phyloP scores from a whole-genome alignment of 2,797 vertebrate genomes.

The Tenualosa ilisha region DNA sequence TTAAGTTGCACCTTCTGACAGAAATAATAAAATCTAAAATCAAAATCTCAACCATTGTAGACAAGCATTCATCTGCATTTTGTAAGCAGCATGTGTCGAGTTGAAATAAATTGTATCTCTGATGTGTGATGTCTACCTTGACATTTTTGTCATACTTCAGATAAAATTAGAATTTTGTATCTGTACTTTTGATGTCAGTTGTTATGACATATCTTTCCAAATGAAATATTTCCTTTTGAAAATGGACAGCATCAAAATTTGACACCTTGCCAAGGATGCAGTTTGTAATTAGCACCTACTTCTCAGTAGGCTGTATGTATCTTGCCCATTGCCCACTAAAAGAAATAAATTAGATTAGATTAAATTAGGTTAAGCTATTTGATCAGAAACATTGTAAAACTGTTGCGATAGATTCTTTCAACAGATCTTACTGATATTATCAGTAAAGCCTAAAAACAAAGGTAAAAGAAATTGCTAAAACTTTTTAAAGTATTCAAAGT shows the following conservation, averaged over 20 bases:
- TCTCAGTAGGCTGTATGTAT: not conserved
- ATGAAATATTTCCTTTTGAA: conserved; percentile 1
- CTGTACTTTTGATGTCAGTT: not conserved
- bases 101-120: not conserved
- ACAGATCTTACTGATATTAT: not conserved
- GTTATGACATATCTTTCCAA: not conserved
- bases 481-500: not conserved
- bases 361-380: not conserved
- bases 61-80: not conserved
- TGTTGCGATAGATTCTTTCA: not conserved
- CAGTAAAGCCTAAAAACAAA: not conserved
- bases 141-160: not conserved
- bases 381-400: not conserved
- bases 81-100: not conserved
- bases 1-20: too few relatives aligned
- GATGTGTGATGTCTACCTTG: not conserved
- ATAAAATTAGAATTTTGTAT: not conserved
- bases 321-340: not conserved
- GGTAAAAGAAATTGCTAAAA: too few relatives aligned
- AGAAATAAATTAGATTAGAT: not conserved
- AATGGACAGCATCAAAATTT: not conserved
- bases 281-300: not conserved
- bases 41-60: not conserved
- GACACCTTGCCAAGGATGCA: not conserved
- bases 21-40: too few relatives aligned